Percentiles rank a stretch among this genome's conserved stretches.
phyloP scores from a whole-genome alignment of 2,888 invertebrate species.

The Kryphioiulus occultus region DNA sequence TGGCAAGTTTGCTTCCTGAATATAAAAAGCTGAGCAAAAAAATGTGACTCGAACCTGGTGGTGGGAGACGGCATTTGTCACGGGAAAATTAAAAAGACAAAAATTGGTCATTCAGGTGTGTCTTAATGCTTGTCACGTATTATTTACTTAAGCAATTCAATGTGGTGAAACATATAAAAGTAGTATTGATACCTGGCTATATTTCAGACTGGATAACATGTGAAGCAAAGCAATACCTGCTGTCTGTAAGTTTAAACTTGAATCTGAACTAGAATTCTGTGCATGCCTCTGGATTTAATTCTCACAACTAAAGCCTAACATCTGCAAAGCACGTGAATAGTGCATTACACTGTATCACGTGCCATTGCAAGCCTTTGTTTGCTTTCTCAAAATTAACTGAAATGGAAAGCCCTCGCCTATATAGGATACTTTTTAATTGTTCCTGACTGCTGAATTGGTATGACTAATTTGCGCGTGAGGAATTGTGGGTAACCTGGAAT shows the following conservation, averaged over 20 bases:
- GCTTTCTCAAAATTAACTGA: not conserved
- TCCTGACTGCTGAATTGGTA: not conserved
- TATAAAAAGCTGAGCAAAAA: not conserved
- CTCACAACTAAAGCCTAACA: not conserved
- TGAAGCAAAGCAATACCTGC: not conserved
- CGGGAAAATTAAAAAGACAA: not conserved
- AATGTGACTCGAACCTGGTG: not conserved
- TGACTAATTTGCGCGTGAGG: not conserved
- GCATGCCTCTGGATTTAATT: not conserved
- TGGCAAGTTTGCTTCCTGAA: not conserved
- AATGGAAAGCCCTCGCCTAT: not conserved
- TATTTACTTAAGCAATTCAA: not conserved
- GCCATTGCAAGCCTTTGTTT: not conserved
- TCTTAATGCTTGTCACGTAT: not conserved
- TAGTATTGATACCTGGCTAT: not conserved
- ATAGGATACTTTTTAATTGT: slow-evolving; percentile 13
- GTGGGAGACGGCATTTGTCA: slow-evolving; percentile 3
- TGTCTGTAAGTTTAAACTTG: not conserved
- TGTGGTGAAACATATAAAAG: not conserved
- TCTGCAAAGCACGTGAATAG: not conserved
- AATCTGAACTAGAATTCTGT: not conserved
- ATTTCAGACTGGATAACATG: not conserved
- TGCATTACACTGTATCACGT: not conserved
- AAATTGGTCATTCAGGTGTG: not conserved
- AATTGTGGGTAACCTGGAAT: slow-evolving; percentile 2